These are phyloP conservation scores for Ellobium chinense DNA, from an alignment of 2,888 invertebrate species.

Conservation along the genomic window DNA sequence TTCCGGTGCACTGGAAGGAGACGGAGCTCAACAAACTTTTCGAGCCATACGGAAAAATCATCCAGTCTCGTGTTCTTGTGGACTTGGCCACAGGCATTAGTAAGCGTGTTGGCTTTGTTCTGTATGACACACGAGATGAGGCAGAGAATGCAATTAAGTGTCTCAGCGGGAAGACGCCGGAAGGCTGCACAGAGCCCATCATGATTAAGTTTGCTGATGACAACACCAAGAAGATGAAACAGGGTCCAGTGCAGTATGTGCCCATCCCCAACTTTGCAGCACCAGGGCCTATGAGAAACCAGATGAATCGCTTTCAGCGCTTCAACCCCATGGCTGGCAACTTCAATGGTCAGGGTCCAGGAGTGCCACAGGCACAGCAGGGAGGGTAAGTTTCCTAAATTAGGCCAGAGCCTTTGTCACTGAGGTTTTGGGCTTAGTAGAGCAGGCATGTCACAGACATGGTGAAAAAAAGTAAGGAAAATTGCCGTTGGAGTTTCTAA, in stretches of 20 bases:
- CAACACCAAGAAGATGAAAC: conserved; percentile 80
- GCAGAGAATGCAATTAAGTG: conserved; percentile 93
- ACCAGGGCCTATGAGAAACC: conserved; percentile 58
- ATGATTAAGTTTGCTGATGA: conserved; percentile 92
- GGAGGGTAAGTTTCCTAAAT: conserved; percentile 49
- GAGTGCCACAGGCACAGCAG: conserved; percentile 41
- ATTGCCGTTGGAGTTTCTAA: too few species aligned
- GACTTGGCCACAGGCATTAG: conserved; percentile 93
- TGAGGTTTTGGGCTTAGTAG: too few species aligned
- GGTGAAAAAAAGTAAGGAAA: too few species aligned
- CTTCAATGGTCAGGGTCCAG: conserved; percentile 42
- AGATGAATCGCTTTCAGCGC: conserved; percentile 54
- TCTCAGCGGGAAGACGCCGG: conserved; percentile 88
- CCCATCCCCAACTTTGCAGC: conserved; percentile 52
- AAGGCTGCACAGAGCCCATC: conserved; percentile 90
- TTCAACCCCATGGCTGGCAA: conserved; percentile 58
- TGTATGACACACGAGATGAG: conserved; percentile 90
- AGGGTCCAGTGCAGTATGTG: conserved; percentile 50
- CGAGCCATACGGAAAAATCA: conserved; percentile 92
- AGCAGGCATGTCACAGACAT: too few species aligned
- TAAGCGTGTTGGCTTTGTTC: conserved; percentile 92
- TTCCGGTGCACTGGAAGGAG: conserved; percentile 84
- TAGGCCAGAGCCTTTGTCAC: too few species aligned
- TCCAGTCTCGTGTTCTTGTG: conserved; percentile 93
- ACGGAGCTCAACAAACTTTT: conserved; percentile 91